phyloP scores from a whole-genome alignment of 2,113 vertebrate genomes.

The Cranoglanis bouderius region DNA sequence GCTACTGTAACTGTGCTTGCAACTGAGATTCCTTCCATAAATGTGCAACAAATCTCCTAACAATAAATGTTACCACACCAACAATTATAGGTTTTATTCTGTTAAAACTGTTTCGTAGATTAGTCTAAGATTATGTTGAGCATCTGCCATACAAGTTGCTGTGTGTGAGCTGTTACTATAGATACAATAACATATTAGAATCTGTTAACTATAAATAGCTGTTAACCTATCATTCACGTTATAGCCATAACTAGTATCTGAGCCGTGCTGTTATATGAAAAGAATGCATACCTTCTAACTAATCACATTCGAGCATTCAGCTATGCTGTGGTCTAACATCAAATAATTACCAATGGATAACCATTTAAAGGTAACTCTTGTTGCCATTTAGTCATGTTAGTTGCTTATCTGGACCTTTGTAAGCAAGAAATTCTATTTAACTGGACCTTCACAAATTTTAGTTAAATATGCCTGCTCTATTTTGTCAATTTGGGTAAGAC shows the following conservation, averaged over 20 bases:
- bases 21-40: not conserved
- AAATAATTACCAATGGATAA: not conserved
- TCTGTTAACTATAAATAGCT: no score
- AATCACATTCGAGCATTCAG: not conserved
- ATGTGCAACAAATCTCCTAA: not conserved
- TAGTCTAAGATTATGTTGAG: not conserved
- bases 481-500: not conserved
- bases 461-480: not conserved
- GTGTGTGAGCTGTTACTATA: not conserved
- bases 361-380: not conserved
- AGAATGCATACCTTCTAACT: not conserved
- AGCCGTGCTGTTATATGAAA: not conserved
- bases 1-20: not conserved
- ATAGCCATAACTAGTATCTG: not conserved
- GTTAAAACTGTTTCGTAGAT: not conserved
- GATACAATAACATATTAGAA: not conserved
- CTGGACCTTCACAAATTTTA: not conserved
- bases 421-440: not conserved
- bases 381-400: not conserved
- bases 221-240: not conserved
- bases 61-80: not conserved
- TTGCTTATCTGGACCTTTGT: not conserved
- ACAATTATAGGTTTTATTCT: not conserved
- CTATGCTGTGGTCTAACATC: not conserved
- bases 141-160: not conserved